phyloP scores from a whole-genome alignment of 2,797 vertebrate genomes.

The Eospalax fontanierii region DNA sequence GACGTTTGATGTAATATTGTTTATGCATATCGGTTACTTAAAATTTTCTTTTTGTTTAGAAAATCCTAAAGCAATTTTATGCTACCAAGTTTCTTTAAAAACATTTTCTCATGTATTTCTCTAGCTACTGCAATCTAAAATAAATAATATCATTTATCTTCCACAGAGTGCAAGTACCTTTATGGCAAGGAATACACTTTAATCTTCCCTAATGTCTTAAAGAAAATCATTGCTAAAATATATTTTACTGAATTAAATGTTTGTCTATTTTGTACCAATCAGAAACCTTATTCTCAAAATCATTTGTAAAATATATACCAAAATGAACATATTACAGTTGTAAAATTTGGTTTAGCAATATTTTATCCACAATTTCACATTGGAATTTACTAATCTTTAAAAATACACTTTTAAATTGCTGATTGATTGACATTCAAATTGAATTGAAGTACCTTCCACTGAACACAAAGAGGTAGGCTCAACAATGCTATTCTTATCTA shows the following conservation, averaged over 20 bases:
- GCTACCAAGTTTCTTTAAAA: constrained; percentile 12
- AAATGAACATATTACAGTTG: constrained; percentile 56
- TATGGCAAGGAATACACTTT: not conserved
- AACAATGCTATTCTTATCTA: constrained; percentile 67
- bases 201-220: constrained; percentile 24
- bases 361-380: constrained; percentile 65
- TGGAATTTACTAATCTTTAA: constrained; percentile 55
- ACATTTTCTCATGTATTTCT: constrained; percentile 4
- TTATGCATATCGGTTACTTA: not conserved
- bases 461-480: constrained; percentile 70
- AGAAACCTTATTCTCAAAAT: constrained; percentile 54
- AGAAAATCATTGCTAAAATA: constrained; percentile 16
- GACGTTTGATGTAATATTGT: not conserved
- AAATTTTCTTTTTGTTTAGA: constrained; percentile 25
- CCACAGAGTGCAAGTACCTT: not conserved
- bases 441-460: constrained; percentile 55
- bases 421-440: constrained; percentile 59
- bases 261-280: constrained; percentile 37
- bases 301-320: constrained; percentile 32
- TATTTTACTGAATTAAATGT: constrained; percentile 41
- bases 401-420: constrained; percentile 72
- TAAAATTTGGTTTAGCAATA: constrained; percentile 53
- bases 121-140: constrained; percentile 9
- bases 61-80: constrained; percentile 38
- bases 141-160: constrained; percentile 14